Base-by-base conservation (phyloP, 35 echinoderm and acorn worm species). In the Chiridota heheva region DNA sequence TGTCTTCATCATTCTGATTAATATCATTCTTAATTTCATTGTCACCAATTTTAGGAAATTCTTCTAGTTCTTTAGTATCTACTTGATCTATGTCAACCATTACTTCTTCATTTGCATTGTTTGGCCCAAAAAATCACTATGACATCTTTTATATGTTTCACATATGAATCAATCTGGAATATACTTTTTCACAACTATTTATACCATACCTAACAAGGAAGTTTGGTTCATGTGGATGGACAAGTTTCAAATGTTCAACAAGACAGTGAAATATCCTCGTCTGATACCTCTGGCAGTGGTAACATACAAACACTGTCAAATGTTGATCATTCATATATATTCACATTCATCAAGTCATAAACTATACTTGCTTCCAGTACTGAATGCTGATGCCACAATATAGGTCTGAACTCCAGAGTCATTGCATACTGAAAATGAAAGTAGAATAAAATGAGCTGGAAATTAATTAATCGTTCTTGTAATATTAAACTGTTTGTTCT, bases 251-350 rank as follows among this genome's bases (percentile, higher is more conserved):
- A 27, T 76, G 72, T 55, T 76, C 57, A 2, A 55, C 13, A 22
- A 76, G 57, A 55, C 36, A 76, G 25, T 48, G 48, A 5, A 76
- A 76, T 76, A 53, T 76, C 28, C 32, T 76, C 10, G 72, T 76
- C 22, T 76, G 72, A 24, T 76, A 76, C 15, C 20, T 20, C 31
- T 57, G 28, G 24, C 72, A 76, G 13, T 48, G 48, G 35, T 76
- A 48, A 42, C 72, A 76, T 17, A 76, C 44, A n/a, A 53, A 76
- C 2, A 53, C 72, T 42, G 65, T 69, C 12, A 69, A 31, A 31
- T 69, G 65, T 69, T 37, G 18, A 69, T 69, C 24, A 69, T 69
- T 28, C 65, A 69, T 69, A n/a, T n/a, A n/a, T n/a, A n/a, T n/a
- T n/a, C n/a, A n/a, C n/a, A n/a, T n/a, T n/a, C n/a, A n/a, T n/a